Percentiles rank a stretch among this genome's conserved stretches.
Conservation (phyloP, 30 jellyfish, hydroid and myxozoan species). For the Nemopilema nomurai region DNA sequence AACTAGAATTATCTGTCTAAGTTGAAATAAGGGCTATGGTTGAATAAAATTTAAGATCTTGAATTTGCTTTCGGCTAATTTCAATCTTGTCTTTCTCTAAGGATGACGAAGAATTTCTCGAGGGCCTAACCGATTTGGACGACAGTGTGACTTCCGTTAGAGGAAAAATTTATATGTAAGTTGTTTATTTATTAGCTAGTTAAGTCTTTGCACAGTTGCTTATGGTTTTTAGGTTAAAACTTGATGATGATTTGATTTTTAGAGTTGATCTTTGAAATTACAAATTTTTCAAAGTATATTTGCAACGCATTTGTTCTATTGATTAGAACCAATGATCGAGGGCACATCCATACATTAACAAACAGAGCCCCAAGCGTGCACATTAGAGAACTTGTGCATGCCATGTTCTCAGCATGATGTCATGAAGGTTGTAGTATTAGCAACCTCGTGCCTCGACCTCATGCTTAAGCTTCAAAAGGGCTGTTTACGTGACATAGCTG, state of each 20-base stretch:
- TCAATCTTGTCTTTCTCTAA: too few species aligned
- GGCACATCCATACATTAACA: too few species aligned
- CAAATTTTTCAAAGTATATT: too few species aligned
- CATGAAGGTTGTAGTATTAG: neutral
- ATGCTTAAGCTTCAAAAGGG: neutral
- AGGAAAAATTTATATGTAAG: conserved; percentile 95
- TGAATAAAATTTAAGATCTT: too few species aligned
- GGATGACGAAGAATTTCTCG: conserved; percentile 89
- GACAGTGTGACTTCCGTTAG: conserved; percentile 96
- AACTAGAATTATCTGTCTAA: too few species aligned
- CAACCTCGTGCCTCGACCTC: neutral
- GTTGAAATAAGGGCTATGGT: too few species aligned
- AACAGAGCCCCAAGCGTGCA: too few species aligned
- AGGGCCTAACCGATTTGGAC: conserved; percentile 90
- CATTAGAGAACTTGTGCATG: neutral
- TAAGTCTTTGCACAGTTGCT: neutral
- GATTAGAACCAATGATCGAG: too few species aligned
- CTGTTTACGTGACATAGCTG: neutral
- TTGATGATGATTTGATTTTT: too few species aligned
- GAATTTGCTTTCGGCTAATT: too few species aligned
- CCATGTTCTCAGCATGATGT: neutral
- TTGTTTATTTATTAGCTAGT: neutral
- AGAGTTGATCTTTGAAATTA: too few species aligned
- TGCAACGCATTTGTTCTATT: too few species aligned
- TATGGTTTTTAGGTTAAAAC: neutral